Conservation (phyloP, 2,888 invertebrate species). For the Shargacucullia verbasci region DNA sequence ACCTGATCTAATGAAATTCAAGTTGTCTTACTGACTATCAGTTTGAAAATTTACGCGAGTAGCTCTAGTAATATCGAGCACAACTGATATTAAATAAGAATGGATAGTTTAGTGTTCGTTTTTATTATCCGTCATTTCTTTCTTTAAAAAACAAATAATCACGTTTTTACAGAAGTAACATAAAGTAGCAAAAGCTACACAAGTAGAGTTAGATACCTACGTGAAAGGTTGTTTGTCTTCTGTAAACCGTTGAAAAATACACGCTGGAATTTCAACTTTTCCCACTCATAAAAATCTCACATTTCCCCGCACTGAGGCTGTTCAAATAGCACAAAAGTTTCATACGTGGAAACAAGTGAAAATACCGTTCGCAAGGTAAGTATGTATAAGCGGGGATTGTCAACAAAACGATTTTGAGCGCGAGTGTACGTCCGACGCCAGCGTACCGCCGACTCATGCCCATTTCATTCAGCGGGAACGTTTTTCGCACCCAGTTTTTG, state of each 20-base stretch:
- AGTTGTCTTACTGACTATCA: no score
- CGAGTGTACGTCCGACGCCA: conserved; percentile 54
- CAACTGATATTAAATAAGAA: no score
- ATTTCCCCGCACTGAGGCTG: conserved; percentile 43
- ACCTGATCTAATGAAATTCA: no score
- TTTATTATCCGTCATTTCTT: background rate
- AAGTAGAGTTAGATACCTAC: conserved; percentile 20
- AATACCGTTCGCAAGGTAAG: conserved; percentile 49
- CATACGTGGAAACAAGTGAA: conserved; percentile 57
- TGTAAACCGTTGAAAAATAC: conserved; percentile 50
- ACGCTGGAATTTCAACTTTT: conserved; percentile 41
- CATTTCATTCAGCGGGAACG: conserved; percentile 63
- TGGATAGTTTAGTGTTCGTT: no score
- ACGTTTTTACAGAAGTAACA: background rate
- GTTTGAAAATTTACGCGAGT: no score
- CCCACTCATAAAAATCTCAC: conserved; percentile 44
- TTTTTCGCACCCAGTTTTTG: conserved; percentile 63
- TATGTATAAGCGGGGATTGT: conserved; percentile 57
- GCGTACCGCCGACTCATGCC: conserved; percentile 65
- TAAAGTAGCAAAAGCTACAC: conserved; percentile 19
- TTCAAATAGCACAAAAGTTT: conserved; percentile 57
- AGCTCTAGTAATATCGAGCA: no score
- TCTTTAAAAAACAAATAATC: no score
- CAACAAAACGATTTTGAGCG: conserved; percentile 64
- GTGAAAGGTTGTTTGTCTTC: conserved; percentile 45